Conservation (phyloP, 2,113 vertebrate genomes). For the Oryzias javanicus region DNA sequence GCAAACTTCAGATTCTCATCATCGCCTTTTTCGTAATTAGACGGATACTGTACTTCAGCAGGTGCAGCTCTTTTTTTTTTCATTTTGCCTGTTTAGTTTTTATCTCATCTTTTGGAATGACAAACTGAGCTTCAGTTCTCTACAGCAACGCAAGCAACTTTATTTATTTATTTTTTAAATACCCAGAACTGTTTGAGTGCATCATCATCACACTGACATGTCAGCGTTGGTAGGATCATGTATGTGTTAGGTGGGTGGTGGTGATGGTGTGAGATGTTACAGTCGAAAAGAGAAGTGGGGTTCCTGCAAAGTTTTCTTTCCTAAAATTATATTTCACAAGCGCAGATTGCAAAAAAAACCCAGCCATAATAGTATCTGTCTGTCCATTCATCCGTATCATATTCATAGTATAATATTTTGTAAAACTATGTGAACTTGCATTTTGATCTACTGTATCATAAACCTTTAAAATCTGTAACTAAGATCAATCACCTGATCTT, state of each 20-base stretch:
- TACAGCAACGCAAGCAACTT: slow-evolving; percentile 35
- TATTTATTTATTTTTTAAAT: slow-evolving; percentile 23
- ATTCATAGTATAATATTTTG: too few species aligned
- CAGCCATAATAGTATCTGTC: too few species aligned
- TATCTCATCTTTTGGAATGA: slow-evolving; percentile 16
- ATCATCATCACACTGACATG: slow-evolving; percentile 59
- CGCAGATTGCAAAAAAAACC: background rate
- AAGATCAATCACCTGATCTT: too few species aligned
- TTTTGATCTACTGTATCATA: too few species aligned
- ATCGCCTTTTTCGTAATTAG: slow-evolving; percentile 80
- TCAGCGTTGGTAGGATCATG: slow-evolving; percentile 38
- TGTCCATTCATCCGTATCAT: too few species aligned
- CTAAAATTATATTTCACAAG: slow-evolving; percentile 2
- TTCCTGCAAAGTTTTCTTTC: slow-evolving; percentile 4
- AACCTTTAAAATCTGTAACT: too few species aligned
- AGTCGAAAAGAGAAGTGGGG: slow-evolving; percentile 20
- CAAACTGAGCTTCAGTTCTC: slow-evolving; percentile 63
- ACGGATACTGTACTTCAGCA: slow-evolving; percentile 73
- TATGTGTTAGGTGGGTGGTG: slow-evolving; percentile 8
- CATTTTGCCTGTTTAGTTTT: slow-evolving; percentile 24
- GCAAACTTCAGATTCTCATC: slow-evolving; percentile 71
- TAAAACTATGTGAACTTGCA: too few species aligned
- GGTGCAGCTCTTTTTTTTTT: slow-evolving; percentile 68
- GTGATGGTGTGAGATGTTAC: slow-evolving; percentile 30
- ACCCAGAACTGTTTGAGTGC: slow-evolving; percentile 35